Percentiles rank a stretch among this genome's conserved stretches.
Evolutionary conservation across 1,140 invertebrate species (phyloP).

Genomic region (Drosophila cardini): DNA sequence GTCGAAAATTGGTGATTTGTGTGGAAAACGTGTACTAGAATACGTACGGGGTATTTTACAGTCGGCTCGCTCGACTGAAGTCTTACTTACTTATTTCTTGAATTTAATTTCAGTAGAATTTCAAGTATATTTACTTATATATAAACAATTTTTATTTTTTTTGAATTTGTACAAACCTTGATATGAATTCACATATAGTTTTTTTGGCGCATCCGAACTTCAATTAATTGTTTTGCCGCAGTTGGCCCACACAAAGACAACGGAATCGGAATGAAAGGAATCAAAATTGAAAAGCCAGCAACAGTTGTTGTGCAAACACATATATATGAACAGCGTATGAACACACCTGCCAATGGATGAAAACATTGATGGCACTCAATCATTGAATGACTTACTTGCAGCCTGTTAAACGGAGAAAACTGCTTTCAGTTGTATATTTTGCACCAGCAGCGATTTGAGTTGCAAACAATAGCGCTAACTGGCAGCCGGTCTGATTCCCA

Average conservation of each 20-base stretch:
- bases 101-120: no score
- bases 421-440: conserved; percentile 51
- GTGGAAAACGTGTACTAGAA: no score
- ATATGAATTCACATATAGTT: conserved; percentile 1
- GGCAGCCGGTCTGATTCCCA: conserved; percentile 20
- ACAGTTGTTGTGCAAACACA: conserved; percentile 59
- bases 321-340: conserved; percentile 18
- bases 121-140: no score
- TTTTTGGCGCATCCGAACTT: conserved; percentile 46
- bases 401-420: conserved; percentile 51
- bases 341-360: conserved; percentile 44
- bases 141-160: no score
- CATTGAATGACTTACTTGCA: conserved; percentile 70
- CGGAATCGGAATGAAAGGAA: conserved; percentile 69
- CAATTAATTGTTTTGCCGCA: conserved; percentile 42
- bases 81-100: no score
- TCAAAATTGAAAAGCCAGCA: conserved; percentile 74
- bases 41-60: no score
- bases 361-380: conserved; percentile 60
- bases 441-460: conserved; percentile 67
- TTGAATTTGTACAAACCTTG: no score
- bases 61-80: no score
- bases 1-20: no score
- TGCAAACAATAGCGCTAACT: conserved; percentile 61
- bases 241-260: conserved; percentile 55